Base-by-base conservation (phyloP, 2,113 vertebrate species). In the Proteles cristata region DNA sequence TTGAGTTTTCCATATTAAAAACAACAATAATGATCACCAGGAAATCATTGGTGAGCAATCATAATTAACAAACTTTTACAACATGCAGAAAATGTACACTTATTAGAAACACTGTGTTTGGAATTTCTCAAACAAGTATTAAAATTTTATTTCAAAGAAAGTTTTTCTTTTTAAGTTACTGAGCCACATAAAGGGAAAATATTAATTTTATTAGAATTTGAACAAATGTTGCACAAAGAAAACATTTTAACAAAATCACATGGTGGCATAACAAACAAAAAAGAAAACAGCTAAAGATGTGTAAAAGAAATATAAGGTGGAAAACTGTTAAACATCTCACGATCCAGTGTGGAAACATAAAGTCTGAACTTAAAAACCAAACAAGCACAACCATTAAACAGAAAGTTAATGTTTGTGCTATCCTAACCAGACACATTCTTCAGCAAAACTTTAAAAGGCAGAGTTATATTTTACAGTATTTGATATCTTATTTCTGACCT, bases 131-230 rank as follows among this genome's bases (percentile, higher is more conserved):
- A 96, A 80, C 55, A 96, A 93, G 55, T 81, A 96, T 76, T 96
- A 93, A 61, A 50, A 84, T 90, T 97, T 98, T 95, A 96, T 90
- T 88, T 76, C 86, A 94, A 86, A 66, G 1, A 65, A 93, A 74
- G 31, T 55, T 97, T 94, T 87, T 77, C 43, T 77, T 93, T 93
- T 84, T 69, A 97, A 94, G 77, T 95, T 97, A 98, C 48, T 94
- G 86, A 98, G 97, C 96, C 98, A 96, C 93, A 66, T 92, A 97
- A 98, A 97, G 95, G 97, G 89, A 98, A 99, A 98, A 97, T 96
- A 97, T 98, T 97, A 98, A 98, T 96, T 98, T 99, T 99, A 99
- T 99, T 98, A 98, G 95, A 97, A 98, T 97, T 98, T 98, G 87
- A 98, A 98, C 98, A 98, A 96, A 98, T 97, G 97, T 97, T 98